Evolutionary conservation across 2,113 vertebrate species (phyloP).

Genomic region (Chrysochloris asiatica): DNA sequence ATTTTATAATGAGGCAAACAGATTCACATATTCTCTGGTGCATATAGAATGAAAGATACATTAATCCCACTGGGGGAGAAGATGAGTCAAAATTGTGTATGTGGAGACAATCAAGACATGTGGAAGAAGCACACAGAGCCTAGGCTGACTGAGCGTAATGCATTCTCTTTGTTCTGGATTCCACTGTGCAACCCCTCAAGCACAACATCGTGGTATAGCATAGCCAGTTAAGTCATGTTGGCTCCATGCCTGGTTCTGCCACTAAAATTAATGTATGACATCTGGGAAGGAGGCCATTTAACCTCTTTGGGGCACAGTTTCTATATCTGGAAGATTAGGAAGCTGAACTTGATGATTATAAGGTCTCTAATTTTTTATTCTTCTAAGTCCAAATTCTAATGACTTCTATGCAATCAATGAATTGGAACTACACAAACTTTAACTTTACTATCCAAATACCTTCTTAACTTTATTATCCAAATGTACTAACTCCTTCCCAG

Average conservation of each 20-base stretch:
- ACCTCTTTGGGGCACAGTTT: neutral
- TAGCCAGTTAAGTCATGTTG: neutral
- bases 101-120: neutral
- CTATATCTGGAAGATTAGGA: neutral
- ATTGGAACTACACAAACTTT: neutral
- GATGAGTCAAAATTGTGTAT: neutral
- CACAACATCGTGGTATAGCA: neutral
- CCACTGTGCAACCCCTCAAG: neutral
- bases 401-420: neutral
- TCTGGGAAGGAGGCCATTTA: neutral
- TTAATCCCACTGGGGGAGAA: too few species aligned
- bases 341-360: neutral
- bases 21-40: neutral
- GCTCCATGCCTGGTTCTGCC: neutral
- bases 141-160: neutral
- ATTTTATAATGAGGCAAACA: neutral
- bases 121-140: neutral
- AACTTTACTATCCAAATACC: neutral
- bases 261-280: neutral
- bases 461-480: neutral
- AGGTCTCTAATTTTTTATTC: neutral
- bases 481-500: neutral
- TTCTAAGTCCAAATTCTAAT: neutral
- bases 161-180: neutral
- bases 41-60: neutral